Base-by-base conservation (phyloP, 1,140 invertebrate genomes). In the Micrasema longulum region DNA sequence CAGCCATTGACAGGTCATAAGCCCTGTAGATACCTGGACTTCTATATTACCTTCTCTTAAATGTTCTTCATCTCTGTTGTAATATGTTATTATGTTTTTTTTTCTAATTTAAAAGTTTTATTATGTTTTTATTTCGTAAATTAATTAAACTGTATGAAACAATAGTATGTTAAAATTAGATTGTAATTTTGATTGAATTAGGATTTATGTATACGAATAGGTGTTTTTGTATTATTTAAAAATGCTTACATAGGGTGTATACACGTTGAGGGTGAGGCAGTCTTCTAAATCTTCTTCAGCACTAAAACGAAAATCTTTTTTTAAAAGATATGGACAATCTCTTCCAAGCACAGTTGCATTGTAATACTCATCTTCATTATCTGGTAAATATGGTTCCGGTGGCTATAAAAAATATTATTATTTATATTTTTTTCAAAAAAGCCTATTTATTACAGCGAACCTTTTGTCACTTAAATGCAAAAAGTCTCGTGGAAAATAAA, bases 191-290 rank as follows among this genome's bases (percentile, higher is more conserved):
- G 36, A 38, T 12, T 38, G 5, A 38, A 38, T 38, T 38, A 7
- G 5, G 5, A 38, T 5, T 38, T 12, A 5, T 12, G 12, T 38
- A 7, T 38, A 5, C 5, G 36, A 38, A 43, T 11, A 16, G 41
- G 10, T 3, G 14, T 43, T 43, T 5, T 11, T 5, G 12, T 3
- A 43, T 43, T 11, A n/a, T 11, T 2, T 43, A 43, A 43, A 11
- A n/a, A 2, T 43, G 10, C 52, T 55, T 66, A 72, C 70, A 2
- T 69, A 84, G 55, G 62, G 74, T 9, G 78, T 80, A 63, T 76
- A 80, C 36, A 79, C 77, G 67, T 79, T 80, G 6, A 79, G 60
- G 69, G 62, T 76, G 3, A 79, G 50, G 72, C 79, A 80, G 75
- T 80, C 78, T 72, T 80, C 78, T 1, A 66, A 10, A 31, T 72